These are phyloP conservation scores for Corythaeola cristata DNA, from an alignment of 2,113 vertebrate genomes.

Conservation along the genomic window DNA sequence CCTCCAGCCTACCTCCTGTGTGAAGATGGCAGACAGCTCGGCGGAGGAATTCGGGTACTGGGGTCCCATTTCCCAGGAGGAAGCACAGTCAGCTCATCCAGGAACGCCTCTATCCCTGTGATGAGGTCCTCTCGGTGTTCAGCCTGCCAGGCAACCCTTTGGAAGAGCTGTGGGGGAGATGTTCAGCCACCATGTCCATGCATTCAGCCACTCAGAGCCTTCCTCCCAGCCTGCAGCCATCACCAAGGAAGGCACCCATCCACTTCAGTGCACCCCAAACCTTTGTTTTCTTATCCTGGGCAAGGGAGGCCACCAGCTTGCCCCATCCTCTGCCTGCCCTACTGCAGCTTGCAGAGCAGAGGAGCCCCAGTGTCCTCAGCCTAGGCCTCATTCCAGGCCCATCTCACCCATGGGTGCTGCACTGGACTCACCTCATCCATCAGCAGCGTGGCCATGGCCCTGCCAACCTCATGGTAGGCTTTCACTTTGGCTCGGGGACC, in stretches of 20 bases:
- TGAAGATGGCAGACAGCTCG: conserved; percentile 46
- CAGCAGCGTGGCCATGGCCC: conserved; percentile 77
- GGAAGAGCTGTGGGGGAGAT: conserved; percentile 71
- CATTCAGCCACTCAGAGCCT: neutral
- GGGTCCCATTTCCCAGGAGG: conserved; percentile 80
- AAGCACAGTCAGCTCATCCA: conserved; percentile 77
- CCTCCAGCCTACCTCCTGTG: conserved; percentile 71
- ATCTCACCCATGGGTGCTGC: neutral
- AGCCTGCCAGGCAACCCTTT: conserved; percentile 64
- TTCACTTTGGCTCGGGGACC: conserved; percentile 64
- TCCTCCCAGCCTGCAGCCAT: neutral
- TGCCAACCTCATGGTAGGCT: conserved; percentile 76
- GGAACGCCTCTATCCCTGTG: conserved; percentile 71
- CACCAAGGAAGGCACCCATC: neutral
- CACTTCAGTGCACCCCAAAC: neutral
- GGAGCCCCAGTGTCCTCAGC: neutral
- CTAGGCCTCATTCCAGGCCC: neutral
- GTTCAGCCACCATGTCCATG: neutral
- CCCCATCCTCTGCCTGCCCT: neutral
- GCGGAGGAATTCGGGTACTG: conserved; percentile 69
- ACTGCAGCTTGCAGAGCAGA: neutral
- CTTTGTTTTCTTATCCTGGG: neutral
- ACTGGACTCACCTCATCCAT: conserved; percentile 72
- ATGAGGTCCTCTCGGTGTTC: conserved; percentile 67
- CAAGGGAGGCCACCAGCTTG: neutral